Evolutionary conservation across 1,140 invertebrate genomes (phyloP), one percentile per base, ranked within the genome.

Genomic region (Pseudomyrmex flavicornis): DNA sequence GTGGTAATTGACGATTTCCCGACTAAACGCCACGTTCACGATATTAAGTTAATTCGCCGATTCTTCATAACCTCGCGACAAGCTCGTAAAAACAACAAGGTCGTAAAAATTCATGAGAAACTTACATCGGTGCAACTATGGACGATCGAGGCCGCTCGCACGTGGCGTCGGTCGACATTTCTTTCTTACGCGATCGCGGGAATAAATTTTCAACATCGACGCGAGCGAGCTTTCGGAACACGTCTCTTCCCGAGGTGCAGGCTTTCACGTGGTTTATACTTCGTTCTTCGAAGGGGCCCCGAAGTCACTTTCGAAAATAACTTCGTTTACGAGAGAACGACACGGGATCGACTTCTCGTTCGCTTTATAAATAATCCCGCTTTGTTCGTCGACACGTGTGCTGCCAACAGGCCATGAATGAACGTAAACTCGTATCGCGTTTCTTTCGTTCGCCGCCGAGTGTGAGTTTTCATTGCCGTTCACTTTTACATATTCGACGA

Each of bases 291-390:
- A 74, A 48, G 22, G 17, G 54, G 12, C 46, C 54, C 20, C 54
- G 62, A 80, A 59, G 20, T 62, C 66, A 50, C 76, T 80, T 72
- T 80, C 76, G 54, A 80, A 80, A 80, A 80, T 80, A 80, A 80
- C 76, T 80, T 80, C 44, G 76, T 72, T 72, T 72, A 80, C 52
- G 44, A 35, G 44, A 70, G 76, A 79, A 70, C 76, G 76, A n/a
- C 76, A 61, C 35, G 35, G 44, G 66, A 80, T 80, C 63, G 66
- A 80, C 68, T 70, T 58, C 35, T 35, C 44, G 65, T 48, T 26
- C 54, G 54, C 8, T 80, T 80, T 70, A 80, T 80, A 80, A 80
- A 80, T 80, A 80, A 80, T 80, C n/a, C 44, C 15, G 20, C 66
- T 80, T 80, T 80, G 76, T 80, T 80, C 65, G 54, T 13, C 54